Evolutionary conservation across 1,140 invertebrate genomes (phyloP), one percentile per base, ranked within the genome.

Genomic region (Copidosoma floridanum): DNA sequence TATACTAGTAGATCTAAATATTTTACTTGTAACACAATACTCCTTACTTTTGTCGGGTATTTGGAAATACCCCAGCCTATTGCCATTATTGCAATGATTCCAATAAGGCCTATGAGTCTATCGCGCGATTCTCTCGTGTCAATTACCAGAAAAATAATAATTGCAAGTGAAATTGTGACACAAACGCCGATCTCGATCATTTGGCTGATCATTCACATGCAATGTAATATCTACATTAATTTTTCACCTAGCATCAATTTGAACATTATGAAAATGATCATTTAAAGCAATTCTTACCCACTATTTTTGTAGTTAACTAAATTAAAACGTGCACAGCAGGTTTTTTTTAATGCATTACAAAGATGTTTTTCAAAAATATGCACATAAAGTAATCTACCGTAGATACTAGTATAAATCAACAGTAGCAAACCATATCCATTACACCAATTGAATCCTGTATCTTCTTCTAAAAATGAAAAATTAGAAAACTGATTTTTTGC

Each of bases 351-450:
- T n/a, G n/a, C n/a, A n/a, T n/a, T n/a, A n/a, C n/a, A n/a, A n/a
- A n/a, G n/a, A n/a, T n/a, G n/a, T n/a, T n/a, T n/a, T n/a, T 23
- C 88, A 35, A 90, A 71, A 3, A 90, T 64, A 14, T 81, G 64
- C 63, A 83, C 87, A 70, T 93, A 92, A 20, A 90, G 69, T 10
- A 90, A 47, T 14, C 82, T 80, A 56, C 84, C 77, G 65, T 90
- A 89, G 16, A 83, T 74, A 37, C 91, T 78, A 16, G 73, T 67
- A 2, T 88, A 78, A 0, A 93, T 65, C 10, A 92, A 81, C 7
- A 92, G 72, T 1, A 94, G 75, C 70, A 91, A 84, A 40, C 89
- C 89, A 67, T 90, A 87, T 1, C 90, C 90, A 52, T 84, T 65
- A 65, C 90, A 91, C 65, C 84, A 89, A 55, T 77, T 67, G 3